Conservation (phyloP, 2,797 vertebrate species). For the Labeo calbasu region DNA sequence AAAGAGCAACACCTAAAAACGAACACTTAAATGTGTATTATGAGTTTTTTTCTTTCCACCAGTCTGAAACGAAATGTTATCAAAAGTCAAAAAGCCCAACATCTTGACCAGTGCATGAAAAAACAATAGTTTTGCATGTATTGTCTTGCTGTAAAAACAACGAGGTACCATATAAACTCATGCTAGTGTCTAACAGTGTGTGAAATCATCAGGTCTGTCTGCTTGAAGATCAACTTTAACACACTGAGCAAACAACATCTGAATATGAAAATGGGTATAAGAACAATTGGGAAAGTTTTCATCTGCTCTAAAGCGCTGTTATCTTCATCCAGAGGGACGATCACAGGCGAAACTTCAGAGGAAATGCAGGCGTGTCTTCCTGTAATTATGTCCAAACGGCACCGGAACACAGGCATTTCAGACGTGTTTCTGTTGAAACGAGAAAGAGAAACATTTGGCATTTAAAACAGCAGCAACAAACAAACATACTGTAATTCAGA, state of each 20-base stretch:
- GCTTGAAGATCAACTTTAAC: not conserved
- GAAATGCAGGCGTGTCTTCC: constrained; percentile 37
- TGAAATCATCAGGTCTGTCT: not conserved
- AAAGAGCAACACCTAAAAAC: not conserved
- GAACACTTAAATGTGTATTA: not conserved
- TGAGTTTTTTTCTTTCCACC: not conserved
- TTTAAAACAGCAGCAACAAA: not conserved
- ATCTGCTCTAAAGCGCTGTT: not conserved
- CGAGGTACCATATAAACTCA: not conserved
- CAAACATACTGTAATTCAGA: not conserved
- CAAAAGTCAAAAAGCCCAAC: not conserved
- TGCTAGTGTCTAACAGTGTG: not conserved
- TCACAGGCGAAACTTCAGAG: not conserved
- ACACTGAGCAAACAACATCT: not conserved
- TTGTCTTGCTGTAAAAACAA: not conserved
- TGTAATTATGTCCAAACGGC: constrained; percentile 24
- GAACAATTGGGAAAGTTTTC: not conserved
- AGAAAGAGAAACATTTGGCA: not conserved
- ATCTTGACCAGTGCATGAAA: not conserved
- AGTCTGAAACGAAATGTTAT: not conserved
- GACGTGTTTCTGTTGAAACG: too few relatives aligned
- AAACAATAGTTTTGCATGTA: not conserved
- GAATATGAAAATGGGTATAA: not conserved
- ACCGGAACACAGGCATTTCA: not conserved
- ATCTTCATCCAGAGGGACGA: not conserved